These are phyloP conservation scores for Baronia brevicornis DNA, from an alignment of 2,888 invertebrate species.

Conservation along the genomic window DNA sequence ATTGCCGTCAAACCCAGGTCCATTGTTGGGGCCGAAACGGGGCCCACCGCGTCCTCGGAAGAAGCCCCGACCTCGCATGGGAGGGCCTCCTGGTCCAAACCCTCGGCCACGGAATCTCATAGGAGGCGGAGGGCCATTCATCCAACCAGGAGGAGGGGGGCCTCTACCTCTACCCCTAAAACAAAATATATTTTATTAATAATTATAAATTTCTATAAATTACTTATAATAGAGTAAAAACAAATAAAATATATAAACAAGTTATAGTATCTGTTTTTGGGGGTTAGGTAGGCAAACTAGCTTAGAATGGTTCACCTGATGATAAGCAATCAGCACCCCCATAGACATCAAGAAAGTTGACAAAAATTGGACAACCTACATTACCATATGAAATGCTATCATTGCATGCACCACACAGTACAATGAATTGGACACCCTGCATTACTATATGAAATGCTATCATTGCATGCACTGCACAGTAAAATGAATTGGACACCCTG, in stretches of 20 bases:
- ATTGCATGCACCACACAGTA: too few relatives aligned
- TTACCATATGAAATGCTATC: too few relatives aligned
- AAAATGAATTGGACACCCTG: too few relatives aligned
- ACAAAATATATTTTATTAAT: slow-evolving; percentile 6
- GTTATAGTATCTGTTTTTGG: too few relatives aligned
- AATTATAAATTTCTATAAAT: not conserved
- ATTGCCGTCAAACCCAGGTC: slow-evolving; percentile 76
- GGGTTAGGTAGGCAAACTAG: too few relatives aligned
- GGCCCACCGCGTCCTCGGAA: slow-evolving; percentile 70
- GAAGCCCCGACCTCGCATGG: slow-evolving; percentile 70
- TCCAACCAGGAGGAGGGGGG: slow-evolving; percentile 56
- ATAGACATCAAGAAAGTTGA: too few relatives aligned
- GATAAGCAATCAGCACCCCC: too few relatives aligned
- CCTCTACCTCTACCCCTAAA: slow-evolving; percentile 48
- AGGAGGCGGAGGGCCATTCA: slow-evolving; percentile 74
- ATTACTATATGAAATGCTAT: too few relatives aligned
- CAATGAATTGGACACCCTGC: too few relatives aligned
- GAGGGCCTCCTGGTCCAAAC: slow-evolving; percentile 78
- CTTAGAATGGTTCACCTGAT: too few relatives aligned
- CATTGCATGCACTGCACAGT: too few relatives aligned
- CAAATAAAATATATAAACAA: not conserved
- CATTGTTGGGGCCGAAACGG: slow-evolving; percentile 65
- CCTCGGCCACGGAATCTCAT: slow-evolving; percentile 81
- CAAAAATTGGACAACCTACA: too few relatives aligned
- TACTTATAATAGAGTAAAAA: not conserved